Conservation (phyloP, 1,140 invertebrate genomes). For the Apis florea region DNA sequence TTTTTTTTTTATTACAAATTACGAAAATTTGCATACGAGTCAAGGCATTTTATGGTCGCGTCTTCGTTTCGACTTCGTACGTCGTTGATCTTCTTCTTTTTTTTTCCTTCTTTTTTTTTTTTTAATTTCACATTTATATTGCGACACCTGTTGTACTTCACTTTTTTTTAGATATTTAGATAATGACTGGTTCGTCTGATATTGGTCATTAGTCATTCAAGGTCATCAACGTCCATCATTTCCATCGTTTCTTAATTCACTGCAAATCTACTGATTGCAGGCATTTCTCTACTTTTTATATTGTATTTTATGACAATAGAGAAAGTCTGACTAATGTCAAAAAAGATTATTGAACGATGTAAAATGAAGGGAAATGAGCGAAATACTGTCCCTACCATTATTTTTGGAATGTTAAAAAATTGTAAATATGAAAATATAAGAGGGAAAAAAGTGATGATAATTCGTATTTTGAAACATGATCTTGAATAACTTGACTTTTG, state of each 20-base stretch:
- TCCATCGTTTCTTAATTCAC: too few species aligned
- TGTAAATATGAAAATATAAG: too few species aligned
- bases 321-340: too few species aligned
- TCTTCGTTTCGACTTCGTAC: neutral
- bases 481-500: neutral
- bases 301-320: too few species aligned
- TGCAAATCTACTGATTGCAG: too few species aligned
- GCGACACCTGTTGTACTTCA: slow-evolving; percentile 39
- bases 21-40: neutral
- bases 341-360: too few species aligned
- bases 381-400: too few species aligned
- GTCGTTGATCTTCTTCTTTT: neutral
- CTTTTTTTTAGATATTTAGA: slow-evolving; percentile 10
- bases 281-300: too few species aligned
- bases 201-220: neutral
- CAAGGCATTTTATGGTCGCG: slow-evolving; percentile 29
- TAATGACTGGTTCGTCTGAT: slow-evolving; percentile 6
- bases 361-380: too few species aligned
- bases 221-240: neutral
- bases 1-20: neutral
- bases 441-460: neutral
- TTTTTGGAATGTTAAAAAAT: too few species aligned
- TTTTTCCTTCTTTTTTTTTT: neutral
- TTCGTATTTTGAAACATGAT: neutral
- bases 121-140: slow-evolving; percentile 6